Evolutionary conservation across 2,888 invertebrate species (phyloP).

Genomic region (Pecten maximus): DNA sequence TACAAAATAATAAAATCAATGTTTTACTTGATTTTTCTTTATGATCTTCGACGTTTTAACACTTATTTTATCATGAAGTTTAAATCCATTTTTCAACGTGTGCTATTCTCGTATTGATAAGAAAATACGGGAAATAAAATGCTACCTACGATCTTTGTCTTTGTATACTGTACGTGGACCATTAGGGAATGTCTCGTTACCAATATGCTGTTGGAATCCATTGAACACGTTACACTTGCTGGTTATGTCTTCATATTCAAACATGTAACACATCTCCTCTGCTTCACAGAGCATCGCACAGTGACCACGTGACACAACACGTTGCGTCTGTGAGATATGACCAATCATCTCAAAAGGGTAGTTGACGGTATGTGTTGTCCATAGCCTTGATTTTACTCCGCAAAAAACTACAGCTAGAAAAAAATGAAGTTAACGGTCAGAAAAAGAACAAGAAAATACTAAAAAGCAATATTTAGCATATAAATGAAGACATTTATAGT

Average conservation of each 20-base stretch:
- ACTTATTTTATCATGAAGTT: no score
- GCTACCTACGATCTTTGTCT: background rate
- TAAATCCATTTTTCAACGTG: no score
- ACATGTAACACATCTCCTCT: background rate
- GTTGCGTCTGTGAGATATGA: background rate
- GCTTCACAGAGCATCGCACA: background rate
- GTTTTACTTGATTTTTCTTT: no score
- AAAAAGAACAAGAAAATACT: no score
- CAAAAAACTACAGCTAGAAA: background rate
- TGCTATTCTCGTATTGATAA: no score
- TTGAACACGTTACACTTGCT: background rate
- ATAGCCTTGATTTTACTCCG: background rate
- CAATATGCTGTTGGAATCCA: background rate
- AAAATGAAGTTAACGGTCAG: background rate
- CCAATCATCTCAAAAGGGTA: background rate
- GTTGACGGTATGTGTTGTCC: background rate
- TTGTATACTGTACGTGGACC: background rate
- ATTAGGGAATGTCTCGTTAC: background rate
- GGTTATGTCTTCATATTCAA: background rate
- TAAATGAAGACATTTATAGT: no score
- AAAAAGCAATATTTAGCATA: no score
- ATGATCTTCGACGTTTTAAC: no score
- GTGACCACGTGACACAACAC: background rate
- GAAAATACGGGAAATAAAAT: no score
- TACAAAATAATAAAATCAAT: no score